phyloP scores from a whole-genome alignment of 1,140 invertebrate genomes.

The Leptonema lineaticorne region DNA sequence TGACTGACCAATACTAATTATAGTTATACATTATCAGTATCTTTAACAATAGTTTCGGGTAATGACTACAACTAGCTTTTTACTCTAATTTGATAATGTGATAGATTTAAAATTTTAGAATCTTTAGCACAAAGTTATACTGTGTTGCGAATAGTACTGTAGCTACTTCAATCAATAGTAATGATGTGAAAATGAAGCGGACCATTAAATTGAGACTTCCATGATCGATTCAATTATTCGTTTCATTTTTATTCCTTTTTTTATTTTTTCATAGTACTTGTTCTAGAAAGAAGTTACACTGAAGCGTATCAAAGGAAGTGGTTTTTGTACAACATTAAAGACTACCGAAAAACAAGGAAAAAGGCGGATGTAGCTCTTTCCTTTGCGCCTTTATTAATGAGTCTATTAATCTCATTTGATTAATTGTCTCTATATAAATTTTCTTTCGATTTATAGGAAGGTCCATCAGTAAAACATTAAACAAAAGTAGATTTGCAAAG shows the following conservation, averaged over 20 bases:
- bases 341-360: conserved; percentile 1
- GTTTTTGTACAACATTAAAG: background rate
- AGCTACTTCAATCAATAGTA: too few species aligned
- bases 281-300: background rate
- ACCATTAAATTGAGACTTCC: background rate
- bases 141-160: background rate
- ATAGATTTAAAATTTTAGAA: conserved; percentile 14
- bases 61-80: conserved; percentile 24
- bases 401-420: conserved; percentile 14
- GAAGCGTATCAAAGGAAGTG: conserved; percentile 15
- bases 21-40: conserved; percentile 31
- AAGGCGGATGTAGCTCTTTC: background rate
- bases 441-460: background rate
- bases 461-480: background rate
- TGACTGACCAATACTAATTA: conserved; percentile 39
- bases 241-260: conserved; percentile 14
- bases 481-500: conserved; percentile 5
- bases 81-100: background rate
- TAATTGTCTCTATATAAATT: background rate
- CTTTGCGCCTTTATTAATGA: conserved; percentile 1
- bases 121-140: too few species aligned
- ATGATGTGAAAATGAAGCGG: background rate
- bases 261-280: background rate
- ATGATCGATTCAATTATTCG: conserved; percentile 14
- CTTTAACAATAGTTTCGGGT: conserved; percentile 34